Evolutionary conservation across 2,113 vertebrate species (phyloP).

Genomic region (Silurus meridionalis): DNA sequence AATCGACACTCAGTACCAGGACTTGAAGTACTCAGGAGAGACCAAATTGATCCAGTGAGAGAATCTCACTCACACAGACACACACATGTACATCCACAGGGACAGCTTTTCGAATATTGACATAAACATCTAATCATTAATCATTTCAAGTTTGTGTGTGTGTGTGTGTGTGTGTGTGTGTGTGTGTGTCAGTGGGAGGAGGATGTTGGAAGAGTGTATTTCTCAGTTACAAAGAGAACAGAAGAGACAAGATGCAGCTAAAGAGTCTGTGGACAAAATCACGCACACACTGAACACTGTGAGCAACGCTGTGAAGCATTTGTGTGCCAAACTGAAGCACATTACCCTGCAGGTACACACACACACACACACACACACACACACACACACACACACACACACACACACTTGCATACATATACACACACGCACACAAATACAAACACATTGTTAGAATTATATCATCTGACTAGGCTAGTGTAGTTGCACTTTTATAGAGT

Average conservation of each 20-base stretch:
- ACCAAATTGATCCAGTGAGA: conserved; percentile 72
- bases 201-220: conserved; percentile 65
- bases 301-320: conserved; percentile 74
- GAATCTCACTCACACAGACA: not conserved
- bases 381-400: not conserved
- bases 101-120: not conserved
- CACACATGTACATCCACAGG: not conserved
- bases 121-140: not conserved
- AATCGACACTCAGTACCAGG: conserved; percentile 69
- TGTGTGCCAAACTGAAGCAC: conserved; percentile 74
- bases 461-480: not conserved
- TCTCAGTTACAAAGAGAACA: conserved; percentile 64
- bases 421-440: too few species aligned
- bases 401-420: not conserved
- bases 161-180: conserved; percentile 7
- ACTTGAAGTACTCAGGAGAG: conserved; percentile 81
- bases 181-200: conserved; percentile 65
- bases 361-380: not conserved
- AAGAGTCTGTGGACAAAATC: conserved; percentile 67
- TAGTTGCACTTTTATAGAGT: not conserved
- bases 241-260: conserved; percentile 58
- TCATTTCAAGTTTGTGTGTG: not conserved
- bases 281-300: conserved; percentile 56
- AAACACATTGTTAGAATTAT: not conserved
- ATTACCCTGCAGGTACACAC: conserved; percentile 68